These are phyloP conservation scores for Ephydatia muelleri DNA, from an alignment of 37 sponge, comb jelly and placozoan species.

Conservation along the genomic window DNA sequence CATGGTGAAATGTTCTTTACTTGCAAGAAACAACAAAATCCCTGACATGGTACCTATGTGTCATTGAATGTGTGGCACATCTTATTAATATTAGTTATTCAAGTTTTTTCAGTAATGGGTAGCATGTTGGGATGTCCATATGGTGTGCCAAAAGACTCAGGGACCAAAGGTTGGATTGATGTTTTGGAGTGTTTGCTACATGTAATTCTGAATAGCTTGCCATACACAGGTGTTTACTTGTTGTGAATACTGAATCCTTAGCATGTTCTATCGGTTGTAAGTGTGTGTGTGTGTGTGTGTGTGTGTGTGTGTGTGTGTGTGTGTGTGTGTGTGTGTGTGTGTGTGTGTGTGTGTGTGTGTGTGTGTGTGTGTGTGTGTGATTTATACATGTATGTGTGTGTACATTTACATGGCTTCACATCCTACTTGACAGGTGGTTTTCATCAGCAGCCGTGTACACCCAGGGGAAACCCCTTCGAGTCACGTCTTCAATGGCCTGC, in stretches of 20 bases:
- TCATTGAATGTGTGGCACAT: too few species aligned
- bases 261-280: too few species aligned
- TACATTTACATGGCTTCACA: background rate
- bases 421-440: constrained; percentile 85
- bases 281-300: constrained; percentile 14
- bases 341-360: background rate
- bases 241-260: background rate
- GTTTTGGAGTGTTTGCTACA: too few species aligned
- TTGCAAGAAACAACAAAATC: too few species aligned
- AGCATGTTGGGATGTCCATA: too few species aligned
- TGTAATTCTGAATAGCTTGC: too few species aligned
- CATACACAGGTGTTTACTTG: background rate
- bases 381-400: constrained; percentile 27
- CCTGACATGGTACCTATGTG: too few species aligned
- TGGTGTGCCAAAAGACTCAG: too few species aligned
- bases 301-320: constrained; percentile 16
- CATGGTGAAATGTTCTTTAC: too few species aligned
- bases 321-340: constrained; percentile 7
- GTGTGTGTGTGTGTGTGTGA: constrained; percentile 39
- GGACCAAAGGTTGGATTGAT: too few species aligned
- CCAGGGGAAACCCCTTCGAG: constrained; percentile 98
- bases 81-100: too few species aligned
- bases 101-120: too few species aligned
- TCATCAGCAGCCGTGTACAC: constrained; percentile 90
- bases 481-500: constrained; percentile 97